phyloP scores from a whole-genome alignment of 2,797 vertebrate species.

The Pipistrellus pipistrellus region DNA sequence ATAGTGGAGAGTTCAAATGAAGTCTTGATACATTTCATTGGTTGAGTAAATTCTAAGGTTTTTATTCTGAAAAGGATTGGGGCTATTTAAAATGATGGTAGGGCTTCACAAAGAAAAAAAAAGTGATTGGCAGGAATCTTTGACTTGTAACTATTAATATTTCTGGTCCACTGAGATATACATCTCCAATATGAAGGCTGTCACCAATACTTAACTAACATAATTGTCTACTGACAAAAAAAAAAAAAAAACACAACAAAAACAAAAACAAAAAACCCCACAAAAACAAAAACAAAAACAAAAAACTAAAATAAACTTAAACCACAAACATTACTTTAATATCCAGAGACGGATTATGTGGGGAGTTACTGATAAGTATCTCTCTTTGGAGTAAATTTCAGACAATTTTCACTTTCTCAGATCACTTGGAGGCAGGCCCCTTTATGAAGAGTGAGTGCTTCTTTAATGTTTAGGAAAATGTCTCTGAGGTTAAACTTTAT shows the following conservation, averaged over 20 bases:
- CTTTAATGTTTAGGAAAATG: background rate
- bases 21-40: background rate
- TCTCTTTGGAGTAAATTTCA: slow-evolving; percentile 12
- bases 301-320: background rate
- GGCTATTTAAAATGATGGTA: background rate
- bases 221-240: background rate
- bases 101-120: background rate
- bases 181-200: background rate
- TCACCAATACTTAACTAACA: background rate
- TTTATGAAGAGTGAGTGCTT: background rate
- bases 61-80: slow-evolving; percentile 19
- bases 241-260: too few relatives aligned
- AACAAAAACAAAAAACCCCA: background rate
- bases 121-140: background rate
- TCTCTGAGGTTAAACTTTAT: slow-evolving; percentile 14
- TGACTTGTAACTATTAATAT: background rate
- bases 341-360: background rate
- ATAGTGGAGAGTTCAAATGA: background rate
- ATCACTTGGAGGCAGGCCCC: background rate
- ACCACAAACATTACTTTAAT: background rate
- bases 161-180: background rate
- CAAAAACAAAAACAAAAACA: background rate
- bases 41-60: background rate
- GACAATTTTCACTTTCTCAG: background rate
- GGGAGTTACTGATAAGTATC: background rate